A percentile compares a stretch with the other conserved stretches of the same genome.
Evolutionary conservation across 2,888 invertebrate species (phyloP).

Genomic region (Caenorhabditis panamensis): DNA sequence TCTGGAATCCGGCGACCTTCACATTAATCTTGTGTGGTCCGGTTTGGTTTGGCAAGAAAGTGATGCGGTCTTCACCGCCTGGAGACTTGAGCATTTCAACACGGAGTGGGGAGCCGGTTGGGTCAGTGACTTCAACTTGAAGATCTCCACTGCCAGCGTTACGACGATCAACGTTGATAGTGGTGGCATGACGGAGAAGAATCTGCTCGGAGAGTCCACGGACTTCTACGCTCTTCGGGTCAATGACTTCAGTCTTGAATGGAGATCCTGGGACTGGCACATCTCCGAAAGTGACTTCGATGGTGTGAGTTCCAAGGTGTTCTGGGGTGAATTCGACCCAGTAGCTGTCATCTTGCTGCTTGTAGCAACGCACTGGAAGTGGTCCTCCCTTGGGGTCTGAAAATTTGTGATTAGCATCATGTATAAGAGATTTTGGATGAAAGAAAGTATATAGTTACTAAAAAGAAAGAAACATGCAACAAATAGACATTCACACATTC

Average conservation of each 20-base stretch:
- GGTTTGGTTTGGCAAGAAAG: slow-evolving; percentile 78
- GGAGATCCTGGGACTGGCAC: slow-evolving; percentile 91
- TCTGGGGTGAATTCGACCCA: slow-evolving; percentile 89
- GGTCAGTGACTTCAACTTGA: slow-evolving; percentile 77
- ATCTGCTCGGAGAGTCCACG: slow-evolving; percentile 69
- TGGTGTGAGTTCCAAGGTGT: slow-evolving; percentile 87
- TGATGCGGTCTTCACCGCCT: slow-evolving; percentile 74
- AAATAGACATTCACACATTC: slow-evolving; percentile 24
- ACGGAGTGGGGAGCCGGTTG: slow-evolving; percentile 73
- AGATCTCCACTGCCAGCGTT: slow-evolving; percentile 78
- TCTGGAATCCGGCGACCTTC: slow-evolving; percentile 78
- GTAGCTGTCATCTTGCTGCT: slow-evolving; percentile 94
- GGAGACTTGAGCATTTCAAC: slow-evolving; percentile 73
- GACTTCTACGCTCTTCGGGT: slow-evolving; percentile 82
- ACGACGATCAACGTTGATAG: slow-evolving; percentile 74
- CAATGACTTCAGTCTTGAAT: slow-evolving; percentile 90
- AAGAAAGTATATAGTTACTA: not conserved
- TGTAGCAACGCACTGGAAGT: slow-evolving; percentile 93
- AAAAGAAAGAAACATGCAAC: slow-evolving; percentile 17
- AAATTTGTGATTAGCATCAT: slow-evolving; percentile 19
- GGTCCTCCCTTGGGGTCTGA: slow-evolving; percentile 84
- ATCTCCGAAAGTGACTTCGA: slow-evolving; percentile 89
- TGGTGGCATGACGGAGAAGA: slow-evolving; percentile 74
- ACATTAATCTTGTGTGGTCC: slow-evolving; percentile 78
- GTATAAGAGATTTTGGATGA: too few relatives aligned